Evolutionary conservation across 2,888 invertebrate genomes (phyloP).

Genomic region (Hypercompe scribonia): DNA sequence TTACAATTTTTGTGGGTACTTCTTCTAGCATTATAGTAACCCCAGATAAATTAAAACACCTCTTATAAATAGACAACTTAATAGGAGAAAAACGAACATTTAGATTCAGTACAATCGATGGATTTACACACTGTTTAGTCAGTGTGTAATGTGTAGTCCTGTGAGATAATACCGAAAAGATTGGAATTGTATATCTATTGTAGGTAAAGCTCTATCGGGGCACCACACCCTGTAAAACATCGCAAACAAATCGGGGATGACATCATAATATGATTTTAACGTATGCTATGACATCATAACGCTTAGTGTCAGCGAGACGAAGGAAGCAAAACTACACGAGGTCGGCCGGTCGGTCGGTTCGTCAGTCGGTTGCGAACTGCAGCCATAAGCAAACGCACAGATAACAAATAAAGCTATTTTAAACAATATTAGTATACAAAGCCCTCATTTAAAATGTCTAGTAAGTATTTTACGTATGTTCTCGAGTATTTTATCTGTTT

Average conservation of each 20-base stretch:
- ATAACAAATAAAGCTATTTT: not conserved
- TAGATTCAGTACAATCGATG: no score
- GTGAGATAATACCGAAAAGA: not conserved
- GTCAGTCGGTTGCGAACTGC: slow-evolving; percentile 12
- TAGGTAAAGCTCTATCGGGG: not conserved
- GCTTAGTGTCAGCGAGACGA: slow-evolving; percentile 1
- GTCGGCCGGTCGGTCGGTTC: no score
- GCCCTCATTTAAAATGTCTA: slow-evolving; percentile 24
- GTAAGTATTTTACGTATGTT: slow-evolving; percentile 33
- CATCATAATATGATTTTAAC: slow-evolving; percentile 16
- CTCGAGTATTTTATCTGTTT: slow-evolving; percentile 1
- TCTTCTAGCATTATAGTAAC: no score
- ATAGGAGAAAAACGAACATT: no score
- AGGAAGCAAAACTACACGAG: not conserved
- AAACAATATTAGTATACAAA: not conserved
- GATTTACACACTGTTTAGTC: no score
- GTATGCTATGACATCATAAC: slow-evolving; percentile 23
- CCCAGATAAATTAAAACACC: no score
- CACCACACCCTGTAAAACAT: slow-evolving; percentile 15
- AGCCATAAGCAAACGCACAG: slow-evolving; percentile 7
- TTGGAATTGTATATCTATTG: not conserved
- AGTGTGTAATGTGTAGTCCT: no score
- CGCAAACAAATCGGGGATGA: slow-evolving; percentile 12
- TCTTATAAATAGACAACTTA: no score
- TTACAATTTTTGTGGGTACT: no score